Conservation (phyloP, 2,797 vertebrate genomes). For the Rhinatrema bivittatum region DNA sequence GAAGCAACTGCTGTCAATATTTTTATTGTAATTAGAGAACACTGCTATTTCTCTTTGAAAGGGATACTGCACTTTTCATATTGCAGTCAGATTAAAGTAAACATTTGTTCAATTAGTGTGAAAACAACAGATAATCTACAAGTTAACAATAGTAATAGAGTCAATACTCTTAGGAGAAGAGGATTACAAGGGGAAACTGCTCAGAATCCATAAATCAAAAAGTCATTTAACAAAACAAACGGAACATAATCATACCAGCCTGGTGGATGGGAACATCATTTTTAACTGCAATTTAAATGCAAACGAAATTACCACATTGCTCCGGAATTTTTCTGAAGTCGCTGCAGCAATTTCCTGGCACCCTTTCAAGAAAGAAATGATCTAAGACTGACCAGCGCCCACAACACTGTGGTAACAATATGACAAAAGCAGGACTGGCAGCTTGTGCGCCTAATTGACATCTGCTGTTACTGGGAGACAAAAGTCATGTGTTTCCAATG, state of each 20-base stretch:
- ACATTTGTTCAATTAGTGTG: conserved; percentile 52
- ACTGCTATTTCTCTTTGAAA: conserved; percentile 23
- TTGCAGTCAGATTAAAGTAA: conserved; percentile 41
- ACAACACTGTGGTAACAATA: conserved; percentile 40
- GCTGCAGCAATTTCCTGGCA: conserved; percentile 45
- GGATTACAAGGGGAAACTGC: conserved; percentile 53
- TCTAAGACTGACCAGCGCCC: conserved; percentile 46
- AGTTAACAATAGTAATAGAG: conserved; percentile 56
- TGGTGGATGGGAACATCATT: conserved; percentile 56
- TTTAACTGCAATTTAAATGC: conserved; percentile 58
- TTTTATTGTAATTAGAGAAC: conserved; percentile 31
- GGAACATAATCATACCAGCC: conserved; percentile 55
- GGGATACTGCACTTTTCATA: conserved; percentile 27
- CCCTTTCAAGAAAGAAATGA: conserved; percentile 42
- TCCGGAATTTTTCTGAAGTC: conserved; percentile 39
- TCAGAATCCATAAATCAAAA: conserved; percentile 58
- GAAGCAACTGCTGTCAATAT: conserved; percentile 28
- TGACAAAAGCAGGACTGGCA: conserved; percentile 40
- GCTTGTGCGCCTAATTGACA: conserved; percentile 46
- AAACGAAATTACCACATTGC: conserved; percentile 52
- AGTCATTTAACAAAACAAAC: conserved; percentile 68
- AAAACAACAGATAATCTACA: conserved; percentile 60
- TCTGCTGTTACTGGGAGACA: conserved; percentile 48
- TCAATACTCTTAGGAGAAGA: conserved; percentile 48
- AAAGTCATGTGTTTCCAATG: conserved; percentile 45